Evolutionary conservation across 2,113 vertebrate genomes (phyloP).

Genomic region (Leptosomus discolor): DNA sequence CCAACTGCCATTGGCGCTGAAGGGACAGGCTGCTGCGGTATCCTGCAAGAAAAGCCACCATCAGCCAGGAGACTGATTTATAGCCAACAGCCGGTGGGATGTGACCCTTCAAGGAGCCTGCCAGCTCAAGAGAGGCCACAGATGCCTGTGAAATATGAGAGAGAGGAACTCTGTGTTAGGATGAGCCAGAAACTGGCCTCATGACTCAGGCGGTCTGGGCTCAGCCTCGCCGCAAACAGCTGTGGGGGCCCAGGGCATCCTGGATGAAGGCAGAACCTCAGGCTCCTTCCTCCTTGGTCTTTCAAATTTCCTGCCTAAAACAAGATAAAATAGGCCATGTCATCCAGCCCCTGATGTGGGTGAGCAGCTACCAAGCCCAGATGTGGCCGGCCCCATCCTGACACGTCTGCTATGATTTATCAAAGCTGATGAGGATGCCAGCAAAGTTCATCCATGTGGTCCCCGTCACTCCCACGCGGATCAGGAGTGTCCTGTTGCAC

Average conservation of each 20-base stretch:
- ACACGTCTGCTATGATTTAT: neutral
- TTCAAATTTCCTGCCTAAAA: neutral
- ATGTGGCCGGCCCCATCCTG: neutral
- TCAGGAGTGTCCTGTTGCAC: neutral
- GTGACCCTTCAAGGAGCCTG: neutral
- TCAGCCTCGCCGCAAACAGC: neutral
- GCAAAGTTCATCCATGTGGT: neutral
- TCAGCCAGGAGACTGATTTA: neutral
- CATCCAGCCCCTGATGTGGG: neutral
- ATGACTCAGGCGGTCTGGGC: neutral
- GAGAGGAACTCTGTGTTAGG: neutral
- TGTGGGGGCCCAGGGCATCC: neutral
- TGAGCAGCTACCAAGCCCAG: neutral
- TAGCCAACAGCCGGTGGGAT: neutral
- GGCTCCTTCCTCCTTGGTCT: neutral
- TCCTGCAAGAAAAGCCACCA: neutral
- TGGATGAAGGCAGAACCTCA: neutral
- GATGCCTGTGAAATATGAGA: neutral
- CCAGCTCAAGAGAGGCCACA: neutral
- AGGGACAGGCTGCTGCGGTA: neutral
- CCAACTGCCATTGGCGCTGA: neutral
- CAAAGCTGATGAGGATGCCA: neutral
- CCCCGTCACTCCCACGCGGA: accelerated
- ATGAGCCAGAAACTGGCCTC: neutral
- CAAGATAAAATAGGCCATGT: neutral